A percentile compares a stretch with the other conserved stretches of the same genome.
phyloP scores from a whole-genome alignment of 2,888 invertebrate species.

The Plagiodera versicolora region DNA sequence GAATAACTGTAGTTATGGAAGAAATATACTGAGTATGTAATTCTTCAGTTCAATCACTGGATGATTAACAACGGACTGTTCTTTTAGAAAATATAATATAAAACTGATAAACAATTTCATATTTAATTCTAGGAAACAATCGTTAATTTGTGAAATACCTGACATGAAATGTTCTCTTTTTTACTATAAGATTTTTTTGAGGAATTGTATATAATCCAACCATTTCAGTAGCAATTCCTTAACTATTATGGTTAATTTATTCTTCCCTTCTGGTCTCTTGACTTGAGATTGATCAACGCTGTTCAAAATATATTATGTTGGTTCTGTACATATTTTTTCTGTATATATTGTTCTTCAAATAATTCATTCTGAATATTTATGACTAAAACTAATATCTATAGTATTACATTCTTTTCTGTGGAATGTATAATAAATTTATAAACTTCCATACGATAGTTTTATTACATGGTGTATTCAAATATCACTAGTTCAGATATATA shows the following conservation, averaged over 20 bases:
- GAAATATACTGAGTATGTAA: too few relatives aligned
- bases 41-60: too few relatives aligned
- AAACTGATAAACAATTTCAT: not conserved
- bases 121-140: not conserved
- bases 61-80: too few relatives aligned
- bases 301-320: constrained; percentile 9
- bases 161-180: not conserved
- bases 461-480: too few relatives aligned
- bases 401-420: not conserved
- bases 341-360: constrained; percentile 35
- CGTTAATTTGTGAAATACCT: not conserved
- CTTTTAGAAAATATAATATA: too few relatives aligned
- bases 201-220: not conserved
- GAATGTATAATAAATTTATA: not conserved
- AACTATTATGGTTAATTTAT: not conserved
- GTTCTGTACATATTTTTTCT: constrained; percentile 35
- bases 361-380: constrained; percentile 28
- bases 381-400: not conserved
- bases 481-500: too few relatives aligned
- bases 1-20: too few relatives aligned
- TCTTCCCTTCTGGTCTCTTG: not conserved
- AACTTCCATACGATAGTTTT: not conserved
- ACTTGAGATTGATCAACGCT: not conserved
- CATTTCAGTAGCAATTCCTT: not conserved
- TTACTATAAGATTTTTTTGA: not conserved